Evolutionary conservation across 2,113 vertebrate species (phyloP), one percentile per base, ranked within the genome.

Genomic region (Symphodus melops): DNA sequence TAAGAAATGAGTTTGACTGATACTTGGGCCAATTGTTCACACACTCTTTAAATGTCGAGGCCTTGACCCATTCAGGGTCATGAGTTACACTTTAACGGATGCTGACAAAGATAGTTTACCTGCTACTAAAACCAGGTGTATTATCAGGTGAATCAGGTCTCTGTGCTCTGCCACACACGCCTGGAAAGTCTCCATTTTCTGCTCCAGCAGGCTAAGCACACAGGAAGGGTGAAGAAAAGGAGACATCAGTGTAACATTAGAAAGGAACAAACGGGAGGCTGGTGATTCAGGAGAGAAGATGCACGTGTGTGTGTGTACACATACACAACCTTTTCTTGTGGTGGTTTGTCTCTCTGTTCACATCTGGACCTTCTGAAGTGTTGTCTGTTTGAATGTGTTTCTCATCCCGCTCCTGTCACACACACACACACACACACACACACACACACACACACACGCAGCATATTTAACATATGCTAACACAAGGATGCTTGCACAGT

Each of bases 61-160:
- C 53, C n/a, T 56, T 12, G 44, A 61, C 21, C 36, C 19, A 56
- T 57, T 58, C 36, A 54, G 7, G 1, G 11, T 13, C 21, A 36
- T 13, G 2, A 60, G 81, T 73, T 66, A 72, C 13, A 75, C 2
- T 60, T 83, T 77, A 71, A 88, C 48, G 5, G 37, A 68, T 37
- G 12, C 28, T 46, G 2, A 79, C 33, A 79, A 54, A 78, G 21
- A 73, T 14, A 51, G 37, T 72, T 77, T 92, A 97, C 96, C 95
- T 92, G 92, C 76, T 83, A 92, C 57, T 73, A 96, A 87, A 89
- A 94, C 72, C 63, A 93, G 88, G 37, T 77, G 75, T 52, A 90
- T 51, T 21, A 83, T 75, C 72, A 85, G 71, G 0, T 0, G 19
- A 80, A 96, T 86, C 68, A 37, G 83, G 19, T 72, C 70, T 86